These are phyloP conservation scores for Blastobasis adustella DNA, from an alignment of 2,888 invertebrate species.

Conservation along the genomic window DNA sequence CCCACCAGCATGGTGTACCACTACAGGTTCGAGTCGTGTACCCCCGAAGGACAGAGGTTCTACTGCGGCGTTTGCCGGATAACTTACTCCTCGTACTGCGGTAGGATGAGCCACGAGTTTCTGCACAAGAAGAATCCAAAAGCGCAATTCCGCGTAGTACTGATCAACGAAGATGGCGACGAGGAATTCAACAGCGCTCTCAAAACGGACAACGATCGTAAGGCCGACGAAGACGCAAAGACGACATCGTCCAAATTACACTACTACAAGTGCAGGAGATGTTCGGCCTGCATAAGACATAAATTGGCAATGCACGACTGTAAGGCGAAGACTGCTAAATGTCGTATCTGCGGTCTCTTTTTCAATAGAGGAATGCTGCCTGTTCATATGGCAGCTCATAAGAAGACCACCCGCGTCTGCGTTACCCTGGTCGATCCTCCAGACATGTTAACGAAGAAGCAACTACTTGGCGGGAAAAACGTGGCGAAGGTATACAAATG, in stretches of 20 bases:
- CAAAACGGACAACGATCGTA: not conserved
- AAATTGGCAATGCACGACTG: too few relatives aligned
- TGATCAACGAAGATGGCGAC: constrained; percentile 18
- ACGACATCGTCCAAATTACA: not conserved
- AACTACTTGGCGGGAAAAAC: not conserved
- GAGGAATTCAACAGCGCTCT: constrained; percentile 11
- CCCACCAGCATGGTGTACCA: constrained; percentile 13
- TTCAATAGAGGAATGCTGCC: not conserved
- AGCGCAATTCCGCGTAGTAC: constrained; percentile 15
- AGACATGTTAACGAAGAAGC: too few relatives aligned
- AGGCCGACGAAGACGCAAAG: not conserved
- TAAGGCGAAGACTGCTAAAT: too few relatives aligned
- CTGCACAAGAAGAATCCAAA: constrained; percentile 13
- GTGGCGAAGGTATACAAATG: constrained; percentile 25
- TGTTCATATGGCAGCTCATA: too few relatives aligned
- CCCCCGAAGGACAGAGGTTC: not conserved
- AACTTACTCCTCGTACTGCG: constrained; percentile 8
- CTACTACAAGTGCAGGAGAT: constrained; percentile 17
- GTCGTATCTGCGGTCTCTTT: not conserved
- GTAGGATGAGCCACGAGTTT: constrained; percentile 12
- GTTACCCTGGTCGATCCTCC: too few relatives aligned
- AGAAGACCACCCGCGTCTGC: too few relatives aligned
- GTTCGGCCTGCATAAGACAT: constrained; percentile 12
- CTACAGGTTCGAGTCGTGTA: constrained; percentile 10
- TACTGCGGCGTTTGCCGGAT: constrained; percentile 13